A percentile compares a stretch with the other conserved stretches of the same genome.
Conservation (phyloP, 37 sponge, comb jelly and placozoan species). For the Oopsacas minuta region DNA sequence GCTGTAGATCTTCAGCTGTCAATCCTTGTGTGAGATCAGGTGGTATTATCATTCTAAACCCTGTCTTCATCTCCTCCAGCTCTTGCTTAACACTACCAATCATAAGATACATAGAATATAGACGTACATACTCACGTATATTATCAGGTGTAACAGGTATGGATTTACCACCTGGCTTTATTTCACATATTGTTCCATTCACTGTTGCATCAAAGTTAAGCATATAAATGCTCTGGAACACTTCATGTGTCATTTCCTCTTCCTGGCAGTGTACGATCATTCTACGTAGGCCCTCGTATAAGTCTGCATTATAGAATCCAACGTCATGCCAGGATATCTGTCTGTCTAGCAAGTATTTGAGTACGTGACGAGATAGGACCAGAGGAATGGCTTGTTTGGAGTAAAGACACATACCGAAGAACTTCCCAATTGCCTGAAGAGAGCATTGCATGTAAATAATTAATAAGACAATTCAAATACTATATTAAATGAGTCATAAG, state of each 20-base stretch:
- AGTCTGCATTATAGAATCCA: conserved; percentile 84
- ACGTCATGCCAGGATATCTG: conserved; percentile 86
- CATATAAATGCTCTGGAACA: conserved; percentile 56
- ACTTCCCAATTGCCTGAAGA: conserved; percentile 53
- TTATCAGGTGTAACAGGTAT: conserved; percentile 63
- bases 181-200: conserved; percentile 31
- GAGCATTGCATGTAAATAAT: not conserved
- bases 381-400: conserved; percentile 73
- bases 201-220: conserved; percentile 63
- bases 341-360: conserved; percentile 70
- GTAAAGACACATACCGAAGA: conserved; percentile 66
- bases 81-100: conserved; percentile 63
- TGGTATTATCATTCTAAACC: conserved; percentile 61
- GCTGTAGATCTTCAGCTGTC: conserved; percentile 84
- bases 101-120: conserved; percentile 71
- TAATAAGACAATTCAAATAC: not conserved
- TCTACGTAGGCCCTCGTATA: conserved; percentile 71
- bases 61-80: conserved; percentile 58
- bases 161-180: conserved; percentile 56
- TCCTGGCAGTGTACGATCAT: conserved; percentile 59
- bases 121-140: conserved; percentile 68
- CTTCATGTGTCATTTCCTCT: conserved; percentile 35
- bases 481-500: too few species aligned
- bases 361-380: conserved; percentile 74
- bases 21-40: conserved; percentile 53